phyloP scores from a whole-genome alignment of 2,888 invertebrate genomes.

The Teleogryllus oceanicus region DNA sequence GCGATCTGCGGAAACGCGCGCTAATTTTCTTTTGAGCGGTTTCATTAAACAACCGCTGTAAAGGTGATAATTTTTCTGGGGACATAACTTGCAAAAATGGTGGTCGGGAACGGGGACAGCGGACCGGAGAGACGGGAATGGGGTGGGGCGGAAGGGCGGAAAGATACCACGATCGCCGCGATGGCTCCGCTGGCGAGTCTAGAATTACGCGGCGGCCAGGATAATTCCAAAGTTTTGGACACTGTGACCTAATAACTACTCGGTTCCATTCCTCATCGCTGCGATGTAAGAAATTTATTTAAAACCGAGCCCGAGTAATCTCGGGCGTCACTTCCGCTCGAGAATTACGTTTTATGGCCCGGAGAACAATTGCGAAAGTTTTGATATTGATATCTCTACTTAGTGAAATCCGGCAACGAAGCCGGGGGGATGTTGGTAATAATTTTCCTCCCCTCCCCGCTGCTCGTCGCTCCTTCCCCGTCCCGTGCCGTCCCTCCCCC shows the following conservation, averaged over 20 bases:
- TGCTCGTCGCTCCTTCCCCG: neutral
- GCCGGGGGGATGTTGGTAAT: slow-evolving; percentile 18
- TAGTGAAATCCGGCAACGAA: slow-evolving; percentile 9
- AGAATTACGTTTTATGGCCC: slow-evolving; percentile 12
- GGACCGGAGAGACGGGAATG: neutral
- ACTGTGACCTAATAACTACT: slow-evolving; percentile 7
- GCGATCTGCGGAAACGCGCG: slow-evolving; percentile 5
- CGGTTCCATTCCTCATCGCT: slow-evolving; percentile 1
- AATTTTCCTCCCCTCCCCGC: neutral
- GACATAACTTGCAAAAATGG: neutral
- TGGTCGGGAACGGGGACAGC: neutral
- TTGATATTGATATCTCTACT: slow-evolving; percentile 10
- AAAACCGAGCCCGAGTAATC: slow-evolving; percentile 1
- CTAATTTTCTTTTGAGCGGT: slow-evolving; percentile 18
- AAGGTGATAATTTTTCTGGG: slow-evolving; percentile 18
- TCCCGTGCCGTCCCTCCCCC: neutral
- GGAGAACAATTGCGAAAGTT: slow-evolving; percentile 18
- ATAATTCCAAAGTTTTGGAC: slow-evolving; percentile 6
- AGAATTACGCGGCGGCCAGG: neutral
- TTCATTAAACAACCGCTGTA: neutral
- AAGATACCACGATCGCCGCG: neutral
- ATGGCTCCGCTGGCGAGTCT: neutral
- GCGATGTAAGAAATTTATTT: neutral
- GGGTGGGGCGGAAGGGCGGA: neutral
- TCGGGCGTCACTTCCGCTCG: slow-evolving; percentile 10